Evolutionary conservation across 2,113 vertebrate genomes (phyloP), one percentile per base, ranked within the genome.

Genomic region (Crotophaga sulcirostris): DNA sequence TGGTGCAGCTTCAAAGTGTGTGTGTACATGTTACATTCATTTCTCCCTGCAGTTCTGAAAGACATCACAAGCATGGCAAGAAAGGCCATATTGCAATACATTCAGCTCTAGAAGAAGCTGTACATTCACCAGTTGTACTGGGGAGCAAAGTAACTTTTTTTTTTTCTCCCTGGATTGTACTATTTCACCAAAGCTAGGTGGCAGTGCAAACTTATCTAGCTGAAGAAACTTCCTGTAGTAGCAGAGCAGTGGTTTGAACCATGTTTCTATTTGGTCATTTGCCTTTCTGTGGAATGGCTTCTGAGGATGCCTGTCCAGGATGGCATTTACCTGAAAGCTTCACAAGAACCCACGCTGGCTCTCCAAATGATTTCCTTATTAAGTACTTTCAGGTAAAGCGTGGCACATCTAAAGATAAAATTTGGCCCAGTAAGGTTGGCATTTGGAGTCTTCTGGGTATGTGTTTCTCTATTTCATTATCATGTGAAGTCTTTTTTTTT

Each of bases 131-230:
- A 63, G 55, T 74, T 76, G 55, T 36, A 69, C 42, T 21, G 47
- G 85, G 51, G 17, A 94, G 76, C 56, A 59, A 45, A 73, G 47
- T 19, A 74, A 42, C 3, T 28, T 45, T 36, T 16, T 23, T 25
- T 16, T 10, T 23, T 20, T 31, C 9, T 0, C 52, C 59, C 44
- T 44, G 56, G 34, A 31, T 83, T 74, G 51, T 87, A 68, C 89
- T 81, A n/a, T 80, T 93, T 90, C 52, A 84, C 92, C 80, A 94
- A 96, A 96, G 90, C 90, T 96, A 95, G 93, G 85, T 96, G 95
- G 93, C 94, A 96, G 79, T 96, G 87, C 87, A 82, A 91, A 96
- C 94, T 88, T 84, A 83, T 7, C 85, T 47, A 93, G 90, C 93
- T 90, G 90, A 86, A 90, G 83, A 88, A 80, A 67, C n/a, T 70